Evolutionary conservation across 1,140 invertebrate species (phyloP), one percentile per base, ranked within the genome.

Genomic region (Stratiolaelaps scimitus): DNA sequence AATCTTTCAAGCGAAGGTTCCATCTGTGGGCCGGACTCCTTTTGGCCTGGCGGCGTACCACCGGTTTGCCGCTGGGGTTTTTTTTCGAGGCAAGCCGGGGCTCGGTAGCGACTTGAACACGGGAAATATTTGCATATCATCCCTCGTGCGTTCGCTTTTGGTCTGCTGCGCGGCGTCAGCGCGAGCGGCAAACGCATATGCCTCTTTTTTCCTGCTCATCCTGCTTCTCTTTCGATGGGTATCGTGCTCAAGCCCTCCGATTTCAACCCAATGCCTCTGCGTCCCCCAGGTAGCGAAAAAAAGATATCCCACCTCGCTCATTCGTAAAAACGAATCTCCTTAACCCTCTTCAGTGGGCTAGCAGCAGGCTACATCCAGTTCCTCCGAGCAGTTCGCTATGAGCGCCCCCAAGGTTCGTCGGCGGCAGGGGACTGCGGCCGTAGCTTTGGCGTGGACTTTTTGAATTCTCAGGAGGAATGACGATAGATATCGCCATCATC

Each of bases 311-410:
- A 26, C 53, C 26, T 60, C 53, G 53, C 53, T 60, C 53, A 60
- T 60, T 60, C 53, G 53, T 60, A 60, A 60, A 60, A 60, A 60
- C 53, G 53, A 60, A 60, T 60, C 53, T 60, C 53, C 53, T 60
- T 60, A 60, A 60, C 53, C 53, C 53, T 15, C 53, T 40, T 40
- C 34, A 40, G 34, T 10, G 5, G 10, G 34, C 34, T 40, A 40
- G 34, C 34, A 40, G 34, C 34, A 40, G 34, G n/a, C n/a, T n/a
- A n/a, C n/a, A n/a, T n/a, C n/a, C n/a, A n/a, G n/a, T n/a, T n/a
- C n/a, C 34, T 40, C 34, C 34, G 10, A 40, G 10, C 34, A 10
- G 34, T 40, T 40, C 34, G 10, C 34, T 40, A 40, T 40, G 34
- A 10, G 10, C 4, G 34, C 10, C n/a, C 34, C 34, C 34, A 40